phyloP scores from a whole-genome alignment of 2,113 vertebrate genomes.

The Sakesphorus luctuosus region DNA sequence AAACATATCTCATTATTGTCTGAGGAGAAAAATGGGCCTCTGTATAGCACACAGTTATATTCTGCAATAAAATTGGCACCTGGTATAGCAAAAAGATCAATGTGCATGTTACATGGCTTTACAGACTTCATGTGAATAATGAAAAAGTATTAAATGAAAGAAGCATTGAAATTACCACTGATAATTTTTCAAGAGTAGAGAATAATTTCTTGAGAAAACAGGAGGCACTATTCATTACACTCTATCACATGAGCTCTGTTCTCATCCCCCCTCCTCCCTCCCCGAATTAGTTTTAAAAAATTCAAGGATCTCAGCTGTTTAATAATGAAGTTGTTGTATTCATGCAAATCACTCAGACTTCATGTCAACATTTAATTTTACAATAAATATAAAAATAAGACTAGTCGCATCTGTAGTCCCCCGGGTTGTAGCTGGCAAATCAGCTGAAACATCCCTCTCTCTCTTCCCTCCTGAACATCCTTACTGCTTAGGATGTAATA shows the following conservation, averaged over 20 bases:
- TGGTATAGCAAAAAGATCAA: constrained; percentile 45
- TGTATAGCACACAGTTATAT: constrained; percentile 31
- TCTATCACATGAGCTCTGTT: constrained; percentile 8
- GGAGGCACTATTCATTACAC: constrained; percentile 48
- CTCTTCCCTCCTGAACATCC: neutral
- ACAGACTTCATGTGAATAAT: constrained; percentile 42
- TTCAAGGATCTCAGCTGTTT: constrained; percentile 59
- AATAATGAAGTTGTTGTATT: constrained; percentile 63
- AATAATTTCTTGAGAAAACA: constrained; percentile 56
- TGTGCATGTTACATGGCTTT: neutral
- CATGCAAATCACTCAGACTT: constrained; percentile 59
- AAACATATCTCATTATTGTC: constrained; percentile 48
- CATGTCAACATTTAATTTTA: constrained; percentile 70
- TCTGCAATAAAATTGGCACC: constrained; percentile 59
- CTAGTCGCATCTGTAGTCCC: constrained; percentile 45
- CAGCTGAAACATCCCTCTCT: constrained; percentile 16
- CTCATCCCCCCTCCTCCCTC: neutral
- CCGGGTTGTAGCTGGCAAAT: constrained; percentile 29
- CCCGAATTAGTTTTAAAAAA: constrained; percentile 41
- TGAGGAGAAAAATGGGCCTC: constrained; percentile 45
- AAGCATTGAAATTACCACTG: constrained; percentile 13
- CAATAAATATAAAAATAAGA: constrained; percentile 67
- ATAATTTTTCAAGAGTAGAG: constrained; percentile 53
- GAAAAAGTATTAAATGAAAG: constrained; percentile 25
- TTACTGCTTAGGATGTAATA: constrained; percentile 59